Conservation (phyloP, 2,888 invertebrate species). For the Rhamphomyia laevipes region DNA sequence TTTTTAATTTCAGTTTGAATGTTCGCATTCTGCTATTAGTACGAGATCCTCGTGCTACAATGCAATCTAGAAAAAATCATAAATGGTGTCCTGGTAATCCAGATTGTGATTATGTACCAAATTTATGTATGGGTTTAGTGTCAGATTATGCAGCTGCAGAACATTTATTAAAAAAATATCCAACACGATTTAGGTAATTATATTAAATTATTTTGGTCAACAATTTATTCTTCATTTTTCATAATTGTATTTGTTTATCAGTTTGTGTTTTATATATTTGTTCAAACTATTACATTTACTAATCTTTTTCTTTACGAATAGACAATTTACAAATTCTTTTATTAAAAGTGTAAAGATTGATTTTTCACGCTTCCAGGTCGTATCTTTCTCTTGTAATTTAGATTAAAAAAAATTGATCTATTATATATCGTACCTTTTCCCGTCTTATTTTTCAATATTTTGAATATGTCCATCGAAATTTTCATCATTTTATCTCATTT, state of each 20-base stretch:
- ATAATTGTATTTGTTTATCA: no score
- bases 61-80: slow-evolving; percentile 74
- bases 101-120: slow-evolving; percentile 67
- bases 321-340: background rate
- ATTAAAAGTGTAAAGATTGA: no score
- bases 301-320: no score
- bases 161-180: slow-evolving; percentile 52
- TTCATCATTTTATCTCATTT: background rate
- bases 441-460: no score
- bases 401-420: no score
- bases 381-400: no score
- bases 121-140: slow-evolving; percentile 71
- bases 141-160: slow-evolving; percentile 69
- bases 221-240: no score
- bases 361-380: no score
- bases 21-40: slow-evolving; percentile 66
- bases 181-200: slow-evolving; percentile 58
- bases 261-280: no score
- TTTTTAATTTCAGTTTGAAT: slow-evolving; percentile 46
- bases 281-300: no score
- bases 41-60: slow-evolving; percentile 74
- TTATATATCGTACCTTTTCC: no score
- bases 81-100: slow-evolving; percentile 53
- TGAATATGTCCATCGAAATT: no score
- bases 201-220: background rate